Conservation (phyloP, 2,888 invertebrate genomes). For the Lampropteryx suffumata region DNA sequence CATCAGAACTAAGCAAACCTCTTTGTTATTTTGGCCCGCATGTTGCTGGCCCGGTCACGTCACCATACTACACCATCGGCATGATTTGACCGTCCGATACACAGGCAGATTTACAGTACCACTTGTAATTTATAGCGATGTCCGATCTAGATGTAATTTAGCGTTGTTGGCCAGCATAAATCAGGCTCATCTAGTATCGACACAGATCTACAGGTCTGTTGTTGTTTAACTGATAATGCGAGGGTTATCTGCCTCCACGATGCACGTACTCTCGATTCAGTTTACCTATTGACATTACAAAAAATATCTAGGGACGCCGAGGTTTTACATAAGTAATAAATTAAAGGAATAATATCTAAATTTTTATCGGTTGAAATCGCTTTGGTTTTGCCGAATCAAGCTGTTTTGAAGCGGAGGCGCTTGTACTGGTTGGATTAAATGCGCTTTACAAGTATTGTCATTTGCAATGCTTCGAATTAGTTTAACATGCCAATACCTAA, state of each 20-base stretch:
- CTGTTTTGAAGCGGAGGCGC: neutral
- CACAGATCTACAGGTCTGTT: constrained; percentile 60
- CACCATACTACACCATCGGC: constrained; percentile 63
- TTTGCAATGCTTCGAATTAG: neutral
- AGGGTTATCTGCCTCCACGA: constrained; percentile 26
- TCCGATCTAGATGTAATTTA: constrained; percentile 82
- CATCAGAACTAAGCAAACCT: too few relatives aligned
- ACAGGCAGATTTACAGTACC: constrained; percentile 79
- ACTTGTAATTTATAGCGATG: constrained; percentile 77
- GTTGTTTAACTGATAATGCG: constrained; percentile 65
- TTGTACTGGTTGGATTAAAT: neutral
- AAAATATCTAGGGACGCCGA: too few relatives aligned
- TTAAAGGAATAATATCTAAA: too few relatives aligned
- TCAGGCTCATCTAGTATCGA: constrained; percentile 69
- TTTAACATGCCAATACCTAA: too few relatives aligned
- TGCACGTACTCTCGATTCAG: neutral
- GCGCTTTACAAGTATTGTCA: neutral
- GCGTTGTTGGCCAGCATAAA: constrained; percentile 76
- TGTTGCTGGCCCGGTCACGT: constrained; percentile 45
- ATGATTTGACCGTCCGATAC: constrained; percentile 76
- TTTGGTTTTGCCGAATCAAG: neutral
- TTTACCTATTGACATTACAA: neutral
- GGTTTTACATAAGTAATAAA: too few relatives aligned
- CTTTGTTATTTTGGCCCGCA: constrained; percentile 18
- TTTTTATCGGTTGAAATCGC: too few relatives aligned